Evolutionary conservation across 2,113 vertebrate genomes (phyloP), one percentile per base, ranked within the genome.

Genomic region (Menura novaehollandiae): DNA sequence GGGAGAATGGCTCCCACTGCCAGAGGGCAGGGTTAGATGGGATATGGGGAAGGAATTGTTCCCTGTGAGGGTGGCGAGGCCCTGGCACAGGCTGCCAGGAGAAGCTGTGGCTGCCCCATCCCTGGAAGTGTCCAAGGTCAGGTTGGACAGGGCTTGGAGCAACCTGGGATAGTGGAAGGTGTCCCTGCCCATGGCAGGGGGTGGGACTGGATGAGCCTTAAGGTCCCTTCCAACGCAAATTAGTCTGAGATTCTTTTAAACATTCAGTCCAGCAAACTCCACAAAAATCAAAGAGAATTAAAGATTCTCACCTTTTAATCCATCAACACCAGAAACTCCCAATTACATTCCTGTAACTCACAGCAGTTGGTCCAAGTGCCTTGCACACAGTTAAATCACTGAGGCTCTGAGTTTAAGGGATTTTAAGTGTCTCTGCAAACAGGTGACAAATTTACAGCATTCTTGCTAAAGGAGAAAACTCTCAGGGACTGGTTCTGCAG

Each of bases 131-230:
- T 0, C n/a, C 85, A 69, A 53, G 74, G 56, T 15, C 47, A 39
- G 63, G 84, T 0, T 68, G 62, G 62, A 43, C 0, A 1, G 37
- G 46, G 53, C 3, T 23, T 23, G 64, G 56, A 79, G 30, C 24
- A 30, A 0, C 30, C 47, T 63, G 56, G 47, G 56, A 3, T 0
- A 1, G 24, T 63, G 75, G 51, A 0, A 80, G 21, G 11, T 27
- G 58, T 27, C 43, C 22, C 58, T 73, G 32, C 1, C 6, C 16
- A 10, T 9, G 32, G 43, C 43, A 32, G 17, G 26, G 35, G 10
- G 21, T 21, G 33, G 33, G 0, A 32, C 1, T 2, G 4, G 59
- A 28, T 73, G 43, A 4, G 0, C 1, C 73, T 81, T 44, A 59
- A 39, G 52, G 10, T 39, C 0, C 23, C 15, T 74, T 49, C 28